Conservation (phyloP, 2,797 vertebrate species). For the Gadopsis bispinosus region DNA sequence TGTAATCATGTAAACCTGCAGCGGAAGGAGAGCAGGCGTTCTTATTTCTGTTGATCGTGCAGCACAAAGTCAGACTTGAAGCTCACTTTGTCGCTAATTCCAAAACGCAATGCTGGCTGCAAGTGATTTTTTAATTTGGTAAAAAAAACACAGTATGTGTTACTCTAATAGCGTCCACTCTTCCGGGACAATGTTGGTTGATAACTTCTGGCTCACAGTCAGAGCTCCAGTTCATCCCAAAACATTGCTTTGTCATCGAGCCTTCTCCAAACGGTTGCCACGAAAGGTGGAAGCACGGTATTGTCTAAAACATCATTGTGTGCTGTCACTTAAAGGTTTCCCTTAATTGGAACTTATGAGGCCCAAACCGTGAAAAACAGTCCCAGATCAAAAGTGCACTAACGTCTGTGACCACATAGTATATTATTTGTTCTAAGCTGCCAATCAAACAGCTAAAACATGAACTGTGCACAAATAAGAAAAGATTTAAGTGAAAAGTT, state of each 20-base stretch:
- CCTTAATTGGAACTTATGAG: not conserved
- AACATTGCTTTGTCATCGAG: not conserved
- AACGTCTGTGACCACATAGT: not conserved
- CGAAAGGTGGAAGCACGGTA: not conserved
- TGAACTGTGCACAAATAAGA: not conserved
- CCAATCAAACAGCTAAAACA: not conserved
- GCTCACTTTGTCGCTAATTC: slow-evolving; percentile 10
- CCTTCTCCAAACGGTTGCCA: not conserved
- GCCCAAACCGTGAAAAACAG: not conserved
- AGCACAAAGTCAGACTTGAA: slow-evolving; percentile 23
- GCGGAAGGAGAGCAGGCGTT: not conserved
- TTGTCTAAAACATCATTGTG: not conserved
- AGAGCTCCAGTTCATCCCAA: not conserved
- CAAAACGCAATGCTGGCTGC: slow-evolving; percentile 9
- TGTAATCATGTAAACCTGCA: slow-evolving; percentile 40
- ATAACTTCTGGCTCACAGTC: not conserved
- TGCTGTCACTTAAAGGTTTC: not conserved
- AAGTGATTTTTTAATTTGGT: not conserved
- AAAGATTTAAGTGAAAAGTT: slow-evolving; percentile 8
- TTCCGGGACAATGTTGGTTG: not conserved
- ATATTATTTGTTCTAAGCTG: slow-evolving; percentile 15
- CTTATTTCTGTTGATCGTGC: slow-evolving; percentile 14
- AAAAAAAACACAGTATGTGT: slow-evolving; percentile 1
- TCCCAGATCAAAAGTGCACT: not conserved
- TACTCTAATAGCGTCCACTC: not conserved